phyloP scores from a whole-genome alignment of 92 coral and sea anemone genomes.

The Nematostella vectensis region DNA sequence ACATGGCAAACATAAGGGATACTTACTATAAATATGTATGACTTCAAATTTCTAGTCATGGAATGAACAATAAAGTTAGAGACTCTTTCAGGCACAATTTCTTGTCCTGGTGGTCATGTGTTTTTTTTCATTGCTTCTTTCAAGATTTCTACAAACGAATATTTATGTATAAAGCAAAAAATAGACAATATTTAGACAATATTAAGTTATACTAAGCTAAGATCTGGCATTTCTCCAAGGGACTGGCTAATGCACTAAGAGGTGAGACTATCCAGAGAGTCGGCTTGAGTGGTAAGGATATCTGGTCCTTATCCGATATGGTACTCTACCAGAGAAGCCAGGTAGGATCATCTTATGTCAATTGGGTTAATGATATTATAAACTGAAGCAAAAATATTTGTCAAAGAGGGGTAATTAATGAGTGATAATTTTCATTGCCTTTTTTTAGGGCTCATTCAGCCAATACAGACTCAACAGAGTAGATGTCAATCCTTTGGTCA shows the following conservation, averaged over 20 bases:
- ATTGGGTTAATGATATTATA: neutral
- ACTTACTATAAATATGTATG: no score
- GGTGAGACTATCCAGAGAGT: conserved; percentile 49
- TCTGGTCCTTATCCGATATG: conserved; percentile 61
- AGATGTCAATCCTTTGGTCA: conserved; percentile 66
- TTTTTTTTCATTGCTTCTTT: no score
- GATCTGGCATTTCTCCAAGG: no score
- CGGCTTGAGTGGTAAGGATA: conserved; percentile 68
- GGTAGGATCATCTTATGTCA: conserved; percentile 15
- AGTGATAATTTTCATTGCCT: neutral
- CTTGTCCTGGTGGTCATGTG: no score
- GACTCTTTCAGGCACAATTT: no score
- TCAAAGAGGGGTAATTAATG: neutral
- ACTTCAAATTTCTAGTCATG: no score
- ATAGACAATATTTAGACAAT: no score
- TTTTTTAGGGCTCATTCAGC: conserved; percentile 66
- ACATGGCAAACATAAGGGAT: no score
- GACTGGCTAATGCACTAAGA: conserved; percentile 46
- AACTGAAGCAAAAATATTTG: neutral
- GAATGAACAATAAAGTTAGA: no score
- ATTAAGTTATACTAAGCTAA: no score
- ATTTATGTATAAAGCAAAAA: no score
- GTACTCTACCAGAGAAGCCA: conserved; percentile 69
- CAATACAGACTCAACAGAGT: conserved; percentile 49
- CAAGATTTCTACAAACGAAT: no score